Evolutionary conservation across 2,113 vertebrate genomes (phyloP).

Genomic region (Panthera leo): DNA sequence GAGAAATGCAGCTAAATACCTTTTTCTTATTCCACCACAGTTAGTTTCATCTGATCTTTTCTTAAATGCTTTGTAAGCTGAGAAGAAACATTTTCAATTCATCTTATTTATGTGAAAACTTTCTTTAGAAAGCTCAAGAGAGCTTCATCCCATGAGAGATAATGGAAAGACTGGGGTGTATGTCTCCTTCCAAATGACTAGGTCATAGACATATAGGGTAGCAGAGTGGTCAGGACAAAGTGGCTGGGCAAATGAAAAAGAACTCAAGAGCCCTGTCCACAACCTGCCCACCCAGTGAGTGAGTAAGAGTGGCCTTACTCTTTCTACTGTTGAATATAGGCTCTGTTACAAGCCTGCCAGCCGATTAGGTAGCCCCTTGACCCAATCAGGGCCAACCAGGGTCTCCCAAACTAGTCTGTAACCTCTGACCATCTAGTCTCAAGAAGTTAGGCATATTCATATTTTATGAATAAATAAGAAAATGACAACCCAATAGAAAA

Average conservation of each 20-base stretch:
- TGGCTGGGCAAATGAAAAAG: neutral
- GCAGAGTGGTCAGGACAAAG: neutral
- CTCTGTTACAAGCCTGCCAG: neutral
- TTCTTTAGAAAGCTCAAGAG: slow-evolving; percentile 10
- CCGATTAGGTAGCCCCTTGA: neutral
- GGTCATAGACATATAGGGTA: neutral
- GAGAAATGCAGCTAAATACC: slow-evolving; percentile 13
- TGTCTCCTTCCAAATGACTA: neutral
- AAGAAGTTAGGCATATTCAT: neutral
- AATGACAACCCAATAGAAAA: slow-evolving; percentile 18
- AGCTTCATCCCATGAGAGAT: neutral
- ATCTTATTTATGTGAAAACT: slow-evolving; percentile 15
- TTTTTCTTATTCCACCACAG: neutral
- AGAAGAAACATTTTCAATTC: slow-evolving; percentile 24
- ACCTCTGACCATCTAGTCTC: neutral
- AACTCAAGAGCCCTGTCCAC: neutral
- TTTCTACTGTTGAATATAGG: neutral
- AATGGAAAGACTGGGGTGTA: neutral
- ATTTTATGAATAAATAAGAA: neutral
- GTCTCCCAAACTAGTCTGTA: neutral
- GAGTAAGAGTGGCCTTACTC: neutral
- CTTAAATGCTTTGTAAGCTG: slow-evolving; percentile 22
- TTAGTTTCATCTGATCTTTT: slow-evolving; percentile 4
- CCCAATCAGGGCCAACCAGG: neutral
- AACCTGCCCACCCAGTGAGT: neutral